Evolutionary conservation across 2,888 invertebrate genomes (phyloP), one percentile per base, ranked within the genome.

Genomic region (Ceratothoa steindachneri): DNA sequence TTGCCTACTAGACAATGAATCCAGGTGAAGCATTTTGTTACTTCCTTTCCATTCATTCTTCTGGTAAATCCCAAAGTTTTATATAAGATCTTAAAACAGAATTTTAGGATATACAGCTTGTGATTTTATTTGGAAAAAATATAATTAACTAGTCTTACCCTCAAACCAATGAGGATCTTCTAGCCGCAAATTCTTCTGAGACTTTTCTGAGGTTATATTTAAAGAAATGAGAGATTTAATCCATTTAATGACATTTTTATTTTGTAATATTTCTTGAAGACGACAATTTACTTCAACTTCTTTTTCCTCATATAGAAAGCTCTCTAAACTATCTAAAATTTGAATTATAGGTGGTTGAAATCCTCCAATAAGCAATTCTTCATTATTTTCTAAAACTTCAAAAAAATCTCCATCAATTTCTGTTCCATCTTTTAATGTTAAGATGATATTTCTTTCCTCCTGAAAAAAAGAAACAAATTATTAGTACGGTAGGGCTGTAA

Each of bases 91-190:
- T n/a, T n/a, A n/a, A n/a, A n/a, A n/a, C n/a, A n/a, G n/a, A n/a
- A n/a, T n/a, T n/a, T n/a, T n/a, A n/a, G n/a, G n/a, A n/a, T n/a
- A n/a, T n/a, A n/a, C n/a, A n/a, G n/a, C n/a, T n/a, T n/a, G n/a
- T n/a, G n/a, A n/a, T n/a, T n/a, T n/a, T n/a, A n/a, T n/a, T n/a
- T n/a, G n/a, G n/a, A n/a, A n/a, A n/a, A n/a, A n/a, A n/a, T n/a
- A n/a, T n/a, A n/a, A n/a, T n/a, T n/a, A n/a, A n/a, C n/a, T n/a
- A n/a, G n/a, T n/a, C 28, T 29, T 55, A 70, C 74, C 74, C 70
- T 53, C 66, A 24, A 74, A 74, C 74, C 74, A 74, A 24, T 70
- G 67, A 22, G 15, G 0, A 55, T 74, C 70, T 12, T 27, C 19
- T 0, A 55, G 31, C 15, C 31, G 65, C 7, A 52, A 66, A 28